phyloP scores from a whole-genome alignment of 2,797 vertebrate genomes.

The Clarias fuscus region DNA sequence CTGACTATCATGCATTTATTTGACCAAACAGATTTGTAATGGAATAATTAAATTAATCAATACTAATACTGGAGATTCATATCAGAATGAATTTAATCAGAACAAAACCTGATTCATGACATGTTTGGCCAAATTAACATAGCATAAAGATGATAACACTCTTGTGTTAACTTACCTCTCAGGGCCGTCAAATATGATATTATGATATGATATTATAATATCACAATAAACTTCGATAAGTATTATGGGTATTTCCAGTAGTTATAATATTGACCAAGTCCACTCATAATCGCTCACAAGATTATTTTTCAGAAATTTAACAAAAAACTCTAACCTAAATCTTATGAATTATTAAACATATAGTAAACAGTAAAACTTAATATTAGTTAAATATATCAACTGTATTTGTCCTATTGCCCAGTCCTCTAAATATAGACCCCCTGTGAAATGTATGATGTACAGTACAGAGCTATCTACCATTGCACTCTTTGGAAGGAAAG shows the following conservation, averaged over 20 bases:
- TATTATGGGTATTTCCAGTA: neutral
- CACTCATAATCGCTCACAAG: neutral
- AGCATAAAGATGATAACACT: neutral
- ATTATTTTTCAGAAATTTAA: neutral
- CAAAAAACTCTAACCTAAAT: neutral
- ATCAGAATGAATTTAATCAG: neutral
- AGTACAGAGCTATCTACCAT: constrained; percentile 52
- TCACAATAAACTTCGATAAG: neutral
- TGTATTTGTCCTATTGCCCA: constrained; percentile 8
- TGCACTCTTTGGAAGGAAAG: constrained; percentile 60
- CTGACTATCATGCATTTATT: neutral
- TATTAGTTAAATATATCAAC: neutral
- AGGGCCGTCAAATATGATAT: neutral
- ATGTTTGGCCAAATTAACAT: neutral
- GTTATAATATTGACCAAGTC: neutral
- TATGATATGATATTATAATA: neutral
- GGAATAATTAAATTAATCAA: neutral
- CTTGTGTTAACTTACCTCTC: neutral
- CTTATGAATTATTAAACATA: neutral
- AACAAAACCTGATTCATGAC: neutral
- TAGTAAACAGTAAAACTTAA: neutral
- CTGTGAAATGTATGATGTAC: constrained; percentile 57
- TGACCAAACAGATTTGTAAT: neutral
- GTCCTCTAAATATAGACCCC: constrained; percentile 54
- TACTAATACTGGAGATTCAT: neutral